Conservation (phyloP, 2,113 vertebrate species). For the Grus americana region DNA sequence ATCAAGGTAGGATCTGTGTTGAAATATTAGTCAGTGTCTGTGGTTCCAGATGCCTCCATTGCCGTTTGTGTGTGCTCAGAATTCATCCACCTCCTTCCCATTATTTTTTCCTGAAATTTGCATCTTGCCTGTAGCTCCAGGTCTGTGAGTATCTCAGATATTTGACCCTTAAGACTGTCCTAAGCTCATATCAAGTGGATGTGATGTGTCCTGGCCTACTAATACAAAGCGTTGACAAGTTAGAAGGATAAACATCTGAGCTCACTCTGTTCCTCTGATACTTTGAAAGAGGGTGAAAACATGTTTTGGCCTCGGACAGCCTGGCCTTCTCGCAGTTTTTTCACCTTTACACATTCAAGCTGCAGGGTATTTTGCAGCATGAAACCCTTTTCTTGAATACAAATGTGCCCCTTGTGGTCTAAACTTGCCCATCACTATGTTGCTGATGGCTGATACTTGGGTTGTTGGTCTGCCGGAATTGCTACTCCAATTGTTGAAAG, state of each 20-base stretch:
- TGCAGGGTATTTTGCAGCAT: neutral
- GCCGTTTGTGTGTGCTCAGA: neutral
- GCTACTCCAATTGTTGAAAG: neutral
- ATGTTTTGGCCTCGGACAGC: neutral
- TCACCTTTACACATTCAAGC: neutral
- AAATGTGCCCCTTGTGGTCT: neutral
- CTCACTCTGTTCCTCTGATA: neutral
- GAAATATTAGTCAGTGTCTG: neutral
- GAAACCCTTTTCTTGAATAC: neutral
- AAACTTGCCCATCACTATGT: rapidly evolving
- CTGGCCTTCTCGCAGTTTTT: neutral
- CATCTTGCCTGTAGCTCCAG: neutral
- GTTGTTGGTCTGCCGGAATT: neutral
- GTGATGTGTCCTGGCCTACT: neutral
- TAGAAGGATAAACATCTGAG: neutral
- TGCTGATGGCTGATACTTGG: neutral
- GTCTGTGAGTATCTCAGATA: neutral
- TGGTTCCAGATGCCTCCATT: neutral
- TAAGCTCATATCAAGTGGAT: neutral
- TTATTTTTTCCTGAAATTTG: neutral
- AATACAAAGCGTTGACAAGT: neutral
- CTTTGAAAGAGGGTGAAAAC: neutral
- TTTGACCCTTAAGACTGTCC: neutral
- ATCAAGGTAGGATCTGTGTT: neutral
- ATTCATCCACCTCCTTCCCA: neutral